Percentiles rank a stretch among this genome's conserved stretches.
These are phyloP conservation scores for Chinchilla lanigera DNA, from an alignment of 2,113 vertebrate species.

Conservation along the genomic window DNA sequence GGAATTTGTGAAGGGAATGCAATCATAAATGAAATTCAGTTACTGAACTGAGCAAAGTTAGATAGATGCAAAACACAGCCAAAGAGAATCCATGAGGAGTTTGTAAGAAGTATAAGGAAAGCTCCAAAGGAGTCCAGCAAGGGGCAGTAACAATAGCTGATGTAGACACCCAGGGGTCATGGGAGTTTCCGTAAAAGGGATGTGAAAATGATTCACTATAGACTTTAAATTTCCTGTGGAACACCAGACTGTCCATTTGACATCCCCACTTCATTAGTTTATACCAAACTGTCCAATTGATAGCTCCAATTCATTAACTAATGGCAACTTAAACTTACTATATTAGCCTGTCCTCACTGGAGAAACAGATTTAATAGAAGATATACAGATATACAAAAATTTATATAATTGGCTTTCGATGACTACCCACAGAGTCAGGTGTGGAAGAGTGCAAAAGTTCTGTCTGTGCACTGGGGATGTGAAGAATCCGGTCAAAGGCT, in stretches of 20 bases:
- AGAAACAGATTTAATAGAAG: neutral
- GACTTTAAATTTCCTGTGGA: neutral
- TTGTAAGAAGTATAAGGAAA: neutral
- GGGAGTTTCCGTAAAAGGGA: neutral
- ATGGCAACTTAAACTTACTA: neutral
- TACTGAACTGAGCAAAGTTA: neutral
- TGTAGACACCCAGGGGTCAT: accelerated
- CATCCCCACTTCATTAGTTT: neutral
- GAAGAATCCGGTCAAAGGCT: neutral
- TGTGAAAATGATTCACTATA: neutral
- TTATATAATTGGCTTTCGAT: neutral
- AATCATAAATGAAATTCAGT: neutral
- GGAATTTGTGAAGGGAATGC: neutral
- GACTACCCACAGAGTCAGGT: neutral
- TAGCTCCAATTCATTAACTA: neutral
- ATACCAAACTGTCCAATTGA: neutral
- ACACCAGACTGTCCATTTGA: no score
- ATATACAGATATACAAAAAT: neutral
- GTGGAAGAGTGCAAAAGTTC: neutral
- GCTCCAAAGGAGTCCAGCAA: neutral
- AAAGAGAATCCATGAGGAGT: neutral
- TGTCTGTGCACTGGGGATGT: neutral
- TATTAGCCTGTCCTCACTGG: neutral
- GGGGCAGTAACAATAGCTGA: neutral
- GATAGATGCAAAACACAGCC: neutral